These are phyloP conservation scores for Dynastes hyllus DNA, from an alignment of 2,888 invertebrate genomes.

Conservation along the genomic window DNA sequence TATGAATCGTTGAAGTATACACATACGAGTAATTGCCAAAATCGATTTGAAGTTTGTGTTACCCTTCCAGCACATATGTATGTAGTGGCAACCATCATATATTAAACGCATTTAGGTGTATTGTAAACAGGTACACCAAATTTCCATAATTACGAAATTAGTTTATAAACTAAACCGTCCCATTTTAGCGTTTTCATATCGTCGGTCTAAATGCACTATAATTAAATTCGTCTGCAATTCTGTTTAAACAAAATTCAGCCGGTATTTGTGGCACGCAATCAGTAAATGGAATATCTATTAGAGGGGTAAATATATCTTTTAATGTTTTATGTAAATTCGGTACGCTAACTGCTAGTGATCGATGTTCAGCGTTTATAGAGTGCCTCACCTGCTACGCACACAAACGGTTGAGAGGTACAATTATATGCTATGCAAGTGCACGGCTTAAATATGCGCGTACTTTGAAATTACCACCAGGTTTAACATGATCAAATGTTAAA, in stretches of 20 bases:
- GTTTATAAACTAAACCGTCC: too few relatives aligned
- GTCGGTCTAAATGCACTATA: background rate
- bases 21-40: too few relatives aligned
- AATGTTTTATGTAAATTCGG: background rate
- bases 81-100: too few relatives aligned
- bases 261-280: background rate
- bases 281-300: constrained; percentile 1
- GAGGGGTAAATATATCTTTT: background rate
- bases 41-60: too few relatives aligned
- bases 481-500: background rate
- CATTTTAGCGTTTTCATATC: too few relatives aligned
- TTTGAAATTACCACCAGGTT: background rate
- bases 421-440: background rate
- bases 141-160: too few relatives aligned
- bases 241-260: background rate
- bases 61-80: too few relatives aligned
- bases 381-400: background rate
- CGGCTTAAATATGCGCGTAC: background rate
- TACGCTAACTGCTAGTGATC: background rate
- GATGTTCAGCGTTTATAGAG: background rate
- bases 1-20: too few relatives aligned
- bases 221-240: background rate
- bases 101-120: too few relatives aligned
- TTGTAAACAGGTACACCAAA: too few relatives aligned
- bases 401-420: background rate